These are phyloP conservation scores for Stichopus horrens DNA, from an alignment of 53 echinoderm and acorn worm species.

Conservation along the genomic window DNA sequence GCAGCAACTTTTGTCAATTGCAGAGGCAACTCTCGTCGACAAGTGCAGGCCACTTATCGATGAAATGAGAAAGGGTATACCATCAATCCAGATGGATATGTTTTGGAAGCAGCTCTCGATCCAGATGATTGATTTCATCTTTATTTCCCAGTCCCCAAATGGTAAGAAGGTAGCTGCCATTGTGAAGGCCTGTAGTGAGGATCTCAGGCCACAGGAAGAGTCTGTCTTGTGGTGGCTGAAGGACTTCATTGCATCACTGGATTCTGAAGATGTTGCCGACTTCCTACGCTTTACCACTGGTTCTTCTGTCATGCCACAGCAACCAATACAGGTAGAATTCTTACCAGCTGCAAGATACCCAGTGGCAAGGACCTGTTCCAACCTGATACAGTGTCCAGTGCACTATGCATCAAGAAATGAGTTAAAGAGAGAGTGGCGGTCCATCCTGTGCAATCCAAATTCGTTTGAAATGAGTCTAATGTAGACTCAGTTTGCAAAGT, in stretches of 20 bases:
- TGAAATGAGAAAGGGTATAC: neutral
- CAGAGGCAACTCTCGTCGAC: neutral
- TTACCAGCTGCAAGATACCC: slow-evolving; percentile 6
- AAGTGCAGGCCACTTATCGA: neutral
- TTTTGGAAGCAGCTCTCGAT: neutral
- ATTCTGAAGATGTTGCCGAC: slow-evolving; percentile 29
- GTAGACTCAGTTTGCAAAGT: neutral
- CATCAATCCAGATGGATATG: neutral
- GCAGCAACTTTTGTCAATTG: neutral
- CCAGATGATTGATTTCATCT: slow-evolving; percentile 4
- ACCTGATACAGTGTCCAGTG: neutral
- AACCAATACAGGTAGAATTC: neutral
- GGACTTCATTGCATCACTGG: slow-evolving; percentile 8
- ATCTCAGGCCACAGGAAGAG: slow-evolving; percentile 17
- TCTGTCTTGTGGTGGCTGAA: slow-evolving; percentile 13
- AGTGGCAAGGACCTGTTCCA: neutral
- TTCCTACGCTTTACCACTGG: neutral
- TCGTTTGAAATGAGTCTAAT: neutral
- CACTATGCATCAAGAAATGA: neutral
- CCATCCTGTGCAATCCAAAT: neutral
- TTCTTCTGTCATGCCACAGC: neutral
- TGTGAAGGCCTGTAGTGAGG: neutral
- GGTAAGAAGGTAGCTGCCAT: neutral
- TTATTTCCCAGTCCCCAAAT: neutral
- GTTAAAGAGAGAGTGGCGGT: slow-evolving; percentile 5